Evolutionary conservation across 1,140 invertebrate genomes (phyloP).

Genomic region (Drosophila malerkotliana): DNA sequence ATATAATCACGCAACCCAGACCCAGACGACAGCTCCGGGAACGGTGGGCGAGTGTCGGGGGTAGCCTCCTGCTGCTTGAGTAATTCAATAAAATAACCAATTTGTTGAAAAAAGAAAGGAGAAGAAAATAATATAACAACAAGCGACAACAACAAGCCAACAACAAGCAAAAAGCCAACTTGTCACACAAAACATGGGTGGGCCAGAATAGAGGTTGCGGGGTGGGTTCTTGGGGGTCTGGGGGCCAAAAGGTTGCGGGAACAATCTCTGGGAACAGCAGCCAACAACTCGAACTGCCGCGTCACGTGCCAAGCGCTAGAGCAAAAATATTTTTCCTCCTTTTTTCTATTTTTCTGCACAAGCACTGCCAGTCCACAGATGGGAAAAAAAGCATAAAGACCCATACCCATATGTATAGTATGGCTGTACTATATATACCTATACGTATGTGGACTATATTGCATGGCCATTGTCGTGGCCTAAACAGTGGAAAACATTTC

Average conservation of each 20-base stretch:
- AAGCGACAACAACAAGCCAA: conserved; percentile 53
- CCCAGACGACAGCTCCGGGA: conserved; percentile 21
- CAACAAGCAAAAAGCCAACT: conserved; percentile 56
- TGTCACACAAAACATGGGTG: conserved; percentile 55
- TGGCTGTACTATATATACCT: conserved; percentile 1
- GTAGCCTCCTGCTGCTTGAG: conserved; percentile 73
- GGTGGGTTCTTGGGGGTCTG: not conserved
- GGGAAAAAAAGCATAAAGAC: conserved; percentile 31
- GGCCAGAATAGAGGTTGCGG: conserved; percentile 5
- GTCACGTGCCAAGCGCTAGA: conserved; percentile 75
- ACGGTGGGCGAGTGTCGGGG: conserved; percentile 14
- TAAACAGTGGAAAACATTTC: conserved; percentile 49
- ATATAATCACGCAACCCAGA: conserved; percentile 67
- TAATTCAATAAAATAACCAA: conserved; percentile 83
- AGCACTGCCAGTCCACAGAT: conserved; percentile 13
- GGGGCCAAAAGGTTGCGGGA: conserved; percentile 35
- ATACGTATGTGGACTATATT: conserved; percentile 24
- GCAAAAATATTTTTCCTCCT: conserved; percentile 64
- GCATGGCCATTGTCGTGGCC: conserved; percentile 41
- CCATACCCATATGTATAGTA: conserved; percentile 22
- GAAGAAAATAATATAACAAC: conserved; percentile 36
- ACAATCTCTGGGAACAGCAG: conserved; percentile 57
- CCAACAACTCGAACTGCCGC: conserved; percentile 56
- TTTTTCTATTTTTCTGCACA: conserved; percentile 41
- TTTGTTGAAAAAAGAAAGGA: conserved; percentile 68